phyloP scores from a whole-genome alignment of 1,140 invertebrate species.

The Lepidurus apus region DNA sequence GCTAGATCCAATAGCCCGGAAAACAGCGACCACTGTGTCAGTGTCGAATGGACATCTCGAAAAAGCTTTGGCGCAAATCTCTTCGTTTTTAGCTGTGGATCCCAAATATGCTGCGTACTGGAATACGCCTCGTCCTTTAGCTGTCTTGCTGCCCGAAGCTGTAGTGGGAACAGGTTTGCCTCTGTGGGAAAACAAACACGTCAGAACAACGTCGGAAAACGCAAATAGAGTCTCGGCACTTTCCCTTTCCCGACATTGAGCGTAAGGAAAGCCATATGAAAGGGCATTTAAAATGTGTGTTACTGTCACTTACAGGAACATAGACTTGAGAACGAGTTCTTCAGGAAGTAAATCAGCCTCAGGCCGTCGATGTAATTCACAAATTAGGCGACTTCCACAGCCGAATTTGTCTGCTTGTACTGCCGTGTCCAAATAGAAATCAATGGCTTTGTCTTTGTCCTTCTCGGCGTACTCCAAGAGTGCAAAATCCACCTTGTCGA shows the following conservation, averaged over 20 bases:
- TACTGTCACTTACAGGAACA: slow-evolving; percentile 32
- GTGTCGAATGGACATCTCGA: slow-evolving; percentile 31
- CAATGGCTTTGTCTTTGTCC: slow-evolving; percentile 31
- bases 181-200: slow-evolving; percentile 5
- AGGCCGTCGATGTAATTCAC: slow-evolving; percentile 30
- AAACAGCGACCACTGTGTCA: slow-evolving; percentile 29
- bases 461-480: slow-evolving; percentile 34
- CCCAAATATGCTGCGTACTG: slow-evolving; percentile 33
- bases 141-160: slow-evolving; percentile 26
- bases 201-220: background rate
- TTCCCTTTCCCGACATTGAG: background rate
- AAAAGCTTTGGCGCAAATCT: slow-evolving; percentile 31
- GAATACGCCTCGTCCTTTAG: slow-evolving; percentile 32
- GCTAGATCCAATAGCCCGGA: slow-evolving; percentile 31
- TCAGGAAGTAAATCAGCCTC: slow-evolving; percentile 28
- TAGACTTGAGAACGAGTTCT: slow-evolving; percentile 30
- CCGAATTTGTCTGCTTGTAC: slow-evolving; percentile 34
- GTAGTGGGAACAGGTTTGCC: slow-evolving; percentile 31
- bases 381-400: slow-evolving; percentile 31
- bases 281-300: background rate
- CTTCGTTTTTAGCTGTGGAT: slow-evolving; percentile 32
- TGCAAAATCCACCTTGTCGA: slow-evolving; percentile 33
- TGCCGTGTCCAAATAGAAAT: slow-evolving; percentile 31
- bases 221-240: background rate
- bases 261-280: background rate